Conservation (phyloP, 2,113 vertebrate species). For the Chinchilla lanigera region DNA sequence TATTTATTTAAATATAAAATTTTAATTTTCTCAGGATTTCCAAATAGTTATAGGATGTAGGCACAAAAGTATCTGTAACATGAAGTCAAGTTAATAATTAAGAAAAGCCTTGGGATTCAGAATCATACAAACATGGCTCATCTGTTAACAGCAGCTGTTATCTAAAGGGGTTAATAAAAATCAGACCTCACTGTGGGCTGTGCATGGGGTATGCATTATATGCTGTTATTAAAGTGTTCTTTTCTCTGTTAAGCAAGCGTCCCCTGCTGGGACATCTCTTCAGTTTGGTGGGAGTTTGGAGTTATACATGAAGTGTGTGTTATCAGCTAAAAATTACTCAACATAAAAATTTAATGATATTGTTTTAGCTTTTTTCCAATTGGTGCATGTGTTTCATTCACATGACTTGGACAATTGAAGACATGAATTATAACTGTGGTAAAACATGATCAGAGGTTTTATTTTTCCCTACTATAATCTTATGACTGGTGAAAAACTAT, state of each 20-base stretch:
- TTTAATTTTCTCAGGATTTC: background rate
- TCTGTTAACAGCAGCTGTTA: slow-evolving; percentile 48
- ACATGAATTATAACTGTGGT: slow-evolving; percentile 55
- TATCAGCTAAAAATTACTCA: slow-evolving; percentile 67
- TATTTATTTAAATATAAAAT: background rate
- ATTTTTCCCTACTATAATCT: background rate
- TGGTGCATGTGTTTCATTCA: slow-evolving; percentile 57
- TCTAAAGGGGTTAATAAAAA: slow-evolving; percentile 63
- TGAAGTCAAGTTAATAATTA: background rate
- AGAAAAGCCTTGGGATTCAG: slow-evolving; percentile 52
- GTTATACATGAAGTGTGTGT: slow-evolving; percentile 52
- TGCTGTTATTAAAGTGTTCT: slow-evolving; percentile 72
- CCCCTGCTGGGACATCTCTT: slow-evolving; percentile 65
- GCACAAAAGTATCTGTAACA: slow-evolving; percentile 26
- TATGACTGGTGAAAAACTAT: slow-evolving; percentile 57
- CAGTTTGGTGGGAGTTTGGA: slow-evolving; percentile 68
- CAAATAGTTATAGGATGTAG: background rate
- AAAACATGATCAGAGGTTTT: slow-evolving; percentile 45
- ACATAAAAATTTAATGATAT: slow-evolving; percentile 61
- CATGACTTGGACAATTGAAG: slow-evolving; percentile 57
- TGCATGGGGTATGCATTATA: slow-evolving; percentile 49
- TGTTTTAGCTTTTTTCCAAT: slow-evolving; percentile 67
- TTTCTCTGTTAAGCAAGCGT: slow-evolving; percentile 71
- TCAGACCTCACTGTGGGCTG: slow-evolving; percentile 40
- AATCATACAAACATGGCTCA: slow-evolving; percentile 39